Base-by-base conservation (phyloP, 2,113 vertebrate genomes). In the Helogale parvula region DNA sequence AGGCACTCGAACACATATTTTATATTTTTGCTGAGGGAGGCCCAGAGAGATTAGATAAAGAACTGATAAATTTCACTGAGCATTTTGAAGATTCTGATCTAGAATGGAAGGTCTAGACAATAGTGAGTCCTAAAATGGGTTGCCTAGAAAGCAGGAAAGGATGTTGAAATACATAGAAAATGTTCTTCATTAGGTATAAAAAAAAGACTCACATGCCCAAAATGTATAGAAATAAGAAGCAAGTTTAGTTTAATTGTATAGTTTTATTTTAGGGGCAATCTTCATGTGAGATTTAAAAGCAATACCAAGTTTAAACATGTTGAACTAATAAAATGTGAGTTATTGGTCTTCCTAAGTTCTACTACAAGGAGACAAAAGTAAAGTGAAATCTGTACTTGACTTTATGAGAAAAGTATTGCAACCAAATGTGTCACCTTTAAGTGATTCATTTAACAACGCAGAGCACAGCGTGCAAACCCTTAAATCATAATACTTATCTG, bases 301-400 rank as follows among this genome's bases (percentile, higher is more conserved):
- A 95, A 93, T 65, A 12, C 45, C 10, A 92, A 82, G n/a, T 41
- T 90, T 68, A 86, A 95, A 85, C 47, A 57, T 76, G 35, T 45
- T 94, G 9, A 82, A 38, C 23, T 83, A 31, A 52, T 60, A 86
- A 77, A 82, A 90, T 63, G 8, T 95, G 21, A 94, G n/a, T 33
- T 94, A 77, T 11, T 65, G 10, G 2, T 94, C 6, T 79, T 93
- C 87, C 45, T 93, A 47, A 83, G 3, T 69, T 96, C 35, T 92
- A 90, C 10, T 63, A 29, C 6, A 91, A 47, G 17, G 27, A 89
- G 54, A 94, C 3, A 81, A 81, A 87, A 65, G 3, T 92, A 79
- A 94, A 54, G 6, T 88, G 38, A 90, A 93, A 84, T 83, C 47
- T 89, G 29, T 72, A 15, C 72, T 83, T 92, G 7, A 79, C 31